Evolutionary conservation across 2,113 vertebrate genomes (phyloP).

Genomic region (Perca flavescens): DNA sequence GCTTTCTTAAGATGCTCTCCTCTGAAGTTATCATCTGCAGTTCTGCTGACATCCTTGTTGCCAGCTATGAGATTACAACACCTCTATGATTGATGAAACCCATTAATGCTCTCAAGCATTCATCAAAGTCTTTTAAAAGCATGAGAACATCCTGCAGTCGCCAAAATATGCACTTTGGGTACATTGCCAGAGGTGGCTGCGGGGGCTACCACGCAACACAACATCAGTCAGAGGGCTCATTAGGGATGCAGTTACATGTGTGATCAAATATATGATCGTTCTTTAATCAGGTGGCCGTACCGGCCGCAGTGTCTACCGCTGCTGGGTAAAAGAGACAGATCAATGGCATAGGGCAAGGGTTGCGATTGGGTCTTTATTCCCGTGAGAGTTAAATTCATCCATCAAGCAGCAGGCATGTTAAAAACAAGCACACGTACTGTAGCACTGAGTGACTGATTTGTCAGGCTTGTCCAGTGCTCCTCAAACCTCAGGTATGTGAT

Average conservation of each 20-base stretch:
- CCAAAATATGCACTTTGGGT: conserved; percentile 78
- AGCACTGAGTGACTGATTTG: conserved; percentile 30
- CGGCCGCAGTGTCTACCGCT: conserved; percentile 14
- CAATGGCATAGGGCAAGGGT: conserved; percentile 49
- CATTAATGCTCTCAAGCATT: conserved; percentile 71
- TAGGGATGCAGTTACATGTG: conserved; percentile 77
- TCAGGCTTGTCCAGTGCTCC: background rate
- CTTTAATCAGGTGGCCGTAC: conserved; percentile 72
- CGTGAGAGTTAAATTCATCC: conserved; percentile 40
- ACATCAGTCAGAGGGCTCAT: conserved; percentile 71
- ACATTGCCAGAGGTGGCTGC: conserved; percentile 65
- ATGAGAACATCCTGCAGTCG: conserved; percentile 38
- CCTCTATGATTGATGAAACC: conserved; percentile 76
- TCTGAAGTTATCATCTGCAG: conserved; percentile 29
- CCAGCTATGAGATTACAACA: conserved; percentile 61
- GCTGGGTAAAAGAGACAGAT: conserved; percentile 51
- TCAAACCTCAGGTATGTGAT: conserved; percentile 18
- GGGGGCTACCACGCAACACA: conserved; percentile 26
- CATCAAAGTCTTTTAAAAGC: conserved; percentile 76
- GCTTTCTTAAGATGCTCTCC: conserved; percentile 19
- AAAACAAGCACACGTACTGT: conserved; percentile 16
- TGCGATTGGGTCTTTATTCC: conserved; percentile 46
- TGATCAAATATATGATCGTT: conserved; percentile 70
- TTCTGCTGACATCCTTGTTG: conserved; percentile 45
- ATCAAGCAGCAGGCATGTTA: conserved; percentile 34